A percentile compares a stretch with the other conserved stretches of the same genome.
Conservation (phyloP, 2,797 vertebrate genomes). For the Spinibarbus caldwelli region DNA sequence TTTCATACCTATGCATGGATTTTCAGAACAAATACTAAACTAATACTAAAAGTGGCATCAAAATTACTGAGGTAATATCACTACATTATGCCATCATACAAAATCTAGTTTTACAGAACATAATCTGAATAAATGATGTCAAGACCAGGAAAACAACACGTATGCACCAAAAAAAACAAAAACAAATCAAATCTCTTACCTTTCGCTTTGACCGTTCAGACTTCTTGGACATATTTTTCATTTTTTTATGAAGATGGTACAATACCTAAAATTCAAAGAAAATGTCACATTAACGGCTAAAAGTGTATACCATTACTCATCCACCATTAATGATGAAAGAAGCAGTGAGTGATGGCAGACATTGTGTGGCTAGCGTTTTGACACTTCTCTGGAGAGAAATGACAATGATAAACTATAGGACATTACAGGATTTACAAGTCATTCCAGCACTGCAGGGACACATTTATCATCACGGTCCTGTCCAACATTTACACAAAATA, state of each 20-base stretch:
- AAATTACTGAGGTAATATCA: background rate
- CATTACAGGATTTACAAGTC: background rate
- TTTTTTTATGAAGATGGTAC: conserved; percentile 86
- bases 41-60: too few species aligned
- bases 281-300: background rate
- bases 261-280: conserved; percentile 74
- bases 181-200: conserved; percentile 71
- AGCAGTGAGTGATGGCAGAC: background rate
- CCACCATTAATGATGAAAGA: background rate
- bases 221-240: conserved; percentile 88
- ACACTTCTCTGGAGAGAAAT: background rate
- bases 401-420: background rate
- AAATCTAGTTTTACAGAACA: background rate
- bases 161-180: background rate
- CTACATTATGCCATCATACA: background rate
- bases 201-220: conserved; percentile 85
- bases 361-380: background rate
- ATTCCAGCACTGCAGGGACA: background rate
- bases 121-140: background rate
- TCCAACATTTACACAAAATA: background rate
- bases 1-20: background rate
- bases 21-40: too few species aligned
- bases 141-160: background rate
- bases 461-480: background rate
- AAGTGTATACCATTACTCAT: background rate